Evolutionary conservation across 2,888 invertebrate species (phyloP).

Genomic region (Apocheima hispidaria): DNA sequence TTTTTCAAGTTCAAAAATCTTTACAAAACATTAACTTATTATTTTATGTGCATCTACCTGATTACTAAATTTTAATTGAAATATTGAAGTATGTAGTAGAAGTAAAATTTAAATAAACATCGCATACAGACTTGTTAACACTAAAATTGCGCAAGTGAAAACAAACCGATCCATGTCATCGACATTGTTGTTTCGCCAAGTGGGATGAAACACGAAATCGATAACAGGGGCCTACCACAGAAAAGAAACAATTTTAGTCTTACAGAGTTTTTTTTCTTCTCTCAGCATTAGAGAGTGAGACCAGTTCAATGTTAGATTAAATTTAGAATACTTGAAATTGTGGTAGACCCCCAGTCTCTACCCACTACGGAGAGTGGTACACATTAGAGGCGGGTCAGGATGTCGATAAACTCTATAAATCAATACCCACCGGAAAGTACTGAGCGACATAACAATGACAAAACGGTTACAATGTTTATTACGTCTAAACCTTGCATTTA

Average conservation of each 20-base stretch:
- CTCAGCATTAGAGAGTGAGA: too few species aligned
- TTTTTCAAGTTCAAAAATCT: too few species aligned
- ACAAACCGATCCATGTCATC: constrained; percentile 40
- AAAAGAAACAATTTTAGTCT: too few species aligned
- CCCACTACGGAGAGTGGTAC: constrained; percentile 57
- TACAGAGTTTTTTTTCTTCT: too few species aligned
- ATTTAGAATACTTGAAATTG: background rate
- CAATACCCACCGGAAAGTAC: constrained; percentile 50
- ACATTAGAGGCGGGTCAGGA: constrained; percentile 62
- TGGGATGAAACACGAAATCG: constrained; percentile 57
- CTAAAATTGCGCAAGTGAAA: constrained; percentile 44
- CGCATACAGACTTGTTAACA: constrained; percentile 27
- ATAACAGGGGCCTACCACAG: too few species aligned
- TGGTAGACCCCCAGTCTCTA: too few species aligned
- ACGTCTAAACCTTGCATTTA: constrained; percentile 41
- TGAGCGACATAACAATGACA: constrained; percentile 47
- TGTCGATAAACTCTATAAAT: constrained; percentile 44
- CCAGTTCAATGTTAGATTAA: too few species aligned
- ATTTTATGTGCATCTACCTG: too few species aligned
- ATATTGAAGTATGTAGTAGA: background rate
- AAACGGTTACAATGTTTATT: constrained; percentile 44
- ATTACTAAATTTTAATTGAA: too few species aligned
- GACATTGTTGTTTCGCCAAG: constrained; percentile 59
- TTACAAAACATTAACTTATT: background rate
- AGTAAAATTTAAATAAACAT: background rate